Evolutionary conservation across 2,888 invertebrate genomes (phyloP), one percentile per base, ranked within the genome.

Genomic region (Celastrina argiolus): DNA sequence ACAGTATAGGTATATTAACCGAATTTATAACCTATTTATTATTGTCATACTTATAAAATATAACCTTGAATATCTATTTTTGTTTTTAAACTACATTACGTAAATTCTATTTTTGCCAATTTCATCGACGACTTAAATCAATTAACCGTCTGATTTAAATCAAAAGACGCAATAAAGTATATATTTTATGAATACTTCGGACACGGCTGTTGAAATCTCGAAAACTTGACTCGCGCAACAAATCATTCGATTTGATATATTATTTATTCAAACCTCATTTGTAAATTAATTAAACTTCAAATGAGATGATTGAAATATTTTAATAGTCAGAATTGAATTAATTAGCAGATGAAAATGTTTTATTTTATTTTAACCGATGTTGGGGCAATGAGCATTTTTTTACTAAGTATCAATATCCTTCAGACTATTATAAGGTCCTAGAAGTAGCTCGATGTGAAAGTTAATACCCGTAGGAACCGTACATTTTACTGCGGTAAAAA

Each of bases 261-360:
- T 72, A 71, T 74, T 71, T 71, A 72, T 73, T 72, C 69, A 69
- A 69, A 67, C 63, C 70, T 71, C 71, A 70, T 73, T 67, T 72
- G 73, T 74, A 71, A 72, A 78, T 76, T 78, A 78, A 82, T 82
- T 81, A 78, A 76, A 74, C 74, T 74, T 76, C 76, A 79, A 28
- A 26, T 73, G 73, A 75, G 75, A 81, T 81, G 79, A 83, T 83
- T 84, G 81, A 83, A 83, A 81, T 77, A 74, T 80, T 81, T 81
- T 71, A 81, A 82, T 79, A 74, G 74, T 73, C 66, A 72, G 70
- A 74, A 72, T 74, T 69, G 68, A 72, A 67, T 45, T 64, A 41
- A 45, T 65, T 36, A 69, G 69, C 68, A 66, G 16, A 14, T 58
- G 7, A 22, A 4, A 51, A 51, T 22, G 5, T 51, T 51, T 51